These are phyloP conservation scores for Trissolcus brochymenae DNA, from an alignment of 2,888 invertebrate species.

Conservation along the genomic window DNA sequence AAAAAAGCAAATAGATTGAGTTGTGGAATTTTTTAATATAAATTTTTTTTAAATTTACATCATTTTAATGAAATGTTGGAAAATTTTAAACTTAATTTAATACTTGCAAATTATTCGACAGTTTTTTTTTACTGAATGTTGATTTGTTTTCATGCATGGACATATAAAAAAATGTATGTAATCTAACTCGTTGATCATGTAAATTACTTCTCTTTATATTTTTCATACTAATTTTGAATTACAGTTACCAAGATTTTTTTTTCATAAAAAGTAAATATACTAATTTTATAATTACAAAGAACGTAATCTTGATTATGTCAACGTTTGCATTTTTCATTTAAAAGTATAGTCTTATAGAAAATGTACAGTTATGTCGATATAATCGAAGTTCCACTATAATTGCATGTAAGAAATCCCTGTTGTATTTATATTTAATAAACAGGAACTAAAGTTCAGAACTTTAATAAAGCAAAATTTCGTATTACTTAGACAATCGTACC, in stretches of 20 bases:
- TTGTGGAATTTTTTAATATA: not conserved
- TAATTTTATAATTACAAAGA: conserved; percentile 36
- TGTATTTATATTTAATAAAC: conserved; percentile 4
- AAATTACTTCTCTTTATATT: conserved; percentile 9
- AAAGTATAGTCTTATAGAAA: conserved; percentile 20
- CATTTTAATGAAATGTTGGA: too few species aligned
- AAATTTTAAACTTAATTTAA: too few species aligned
- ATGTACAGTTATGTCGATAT: conserved; percentile 32
- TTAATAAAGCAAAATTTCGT: not conserved
- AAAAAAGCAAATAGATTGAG: not conserved
- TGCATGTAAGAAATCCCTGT: conserved; percentile 22
- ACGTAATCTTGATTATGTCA: conserved; percentile 42
- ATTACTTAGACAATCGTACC: not conserved
- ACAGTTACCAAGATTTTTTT: not conserved
- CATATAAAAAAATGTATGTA: too few species aligned
- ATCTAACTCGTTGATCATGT: not conserved
- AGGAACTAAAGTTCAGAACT: not conserved
- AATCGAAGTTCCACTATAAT: conserved; percentile 31
- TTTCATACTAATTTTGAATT: conserved; percentile 10
- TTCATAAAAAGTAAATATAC: conserved; percentile 9
- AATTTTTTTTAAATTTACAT: too few species aligned
- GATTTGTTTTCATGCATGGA: not conserved
- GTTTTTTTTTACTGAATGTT: too few species aligned
- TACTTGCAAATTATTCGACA: too few species aligned
- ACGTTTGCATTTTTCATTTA: conserved; percentile 34